Percentiles rank a stretch among this genome's conserved stretches.
Conservation (phyloP, 2,888 invertebrate genomes). For the Gerris lacustris region DNA sequence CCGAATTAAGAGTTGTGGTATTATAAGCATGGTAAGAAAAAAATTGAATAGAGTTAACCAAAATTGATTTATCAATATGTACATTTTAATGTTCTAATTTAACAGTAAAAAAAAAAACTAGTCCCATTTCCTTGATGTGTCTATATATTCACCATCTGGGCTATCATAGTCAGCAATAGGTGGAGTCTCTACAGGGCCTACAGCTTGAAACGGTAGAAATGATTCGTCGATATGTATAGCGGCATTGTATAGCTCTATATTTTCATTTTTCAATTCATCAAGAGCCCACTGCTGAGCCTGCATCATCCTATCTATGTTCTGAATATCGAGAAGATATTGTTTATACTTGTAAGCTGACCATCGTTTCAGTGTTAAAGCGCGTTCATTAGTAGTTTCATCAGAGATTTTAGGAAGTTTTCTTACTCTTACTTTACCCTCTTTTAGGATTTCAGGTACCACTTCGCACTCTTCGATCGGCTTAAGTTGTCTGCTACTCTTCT, state of each 20-base stretch:
- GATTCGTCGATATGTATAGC: constrained; percentile 57
- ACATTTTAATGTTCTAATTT: neutral
- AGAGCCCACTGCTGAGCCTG: constrained; percentile 65
- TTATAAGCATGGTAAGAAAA: neutral
- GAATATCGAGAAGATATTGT: constrained; percentile 51
- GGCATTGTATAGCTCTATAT: constrained; percentile 73
- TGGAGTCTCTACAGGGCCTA: constrained; percentile 72
- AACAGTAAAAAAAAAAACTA: neutral
- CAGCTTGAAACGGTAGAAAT: constrained; percentile 53
- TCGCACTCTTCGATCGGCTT: constrained; percentile 86
- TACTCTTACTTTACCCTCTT: constrained; percentile 48
- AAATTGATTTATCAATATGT: neutral
- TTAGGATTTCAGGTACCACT: constrained; percentile 51
- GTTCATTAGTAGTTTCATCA: constrained; percentile 48
- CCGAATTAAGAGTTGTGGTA: no score
- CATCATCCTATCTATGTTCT: constrained; percentile 55
- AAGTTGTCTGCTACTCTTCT: constrained; percentile 65
- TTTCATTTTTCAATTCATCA: constrained; percentile 62
- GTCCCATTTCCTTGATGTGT: constrained; percentile 68
- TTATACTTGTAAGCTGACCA: constrained; percentile 60
- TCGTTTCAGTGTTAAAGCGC: constrained; percentile 54
- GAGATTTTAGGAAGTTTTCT: constrained; percentile 39
- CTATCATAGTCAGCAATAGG: constrained; percentile 64
- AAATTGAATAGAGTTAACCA: neutral
- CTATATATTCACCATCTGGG: constrained; percentile 82